Base-by-base conservation (phyloP, 1,140 invertebrate species). In the Globodera rostochiensis region DNA sequence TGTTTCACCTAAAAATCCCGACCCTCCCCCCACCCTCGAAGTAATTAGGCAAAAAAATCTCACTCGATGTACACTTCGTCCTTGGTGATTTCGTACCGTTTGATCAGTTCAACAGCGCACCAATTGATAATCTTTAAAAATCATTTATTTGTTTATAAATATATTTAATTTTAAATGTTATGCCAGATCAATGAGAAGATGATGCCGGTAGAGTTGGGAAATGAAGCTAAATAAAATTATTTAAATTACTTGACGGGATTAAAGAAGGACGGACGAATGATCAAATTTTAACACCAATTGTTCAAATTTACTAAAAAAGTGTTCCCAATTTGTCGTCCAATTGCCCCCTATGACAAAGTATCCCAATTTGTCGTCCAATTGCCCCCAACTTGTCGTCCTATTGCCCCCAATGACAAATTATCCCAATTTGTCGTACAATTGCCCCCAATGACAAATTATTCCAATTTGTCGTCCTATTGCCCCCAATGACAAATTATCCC, bases 11-110 rank as follows among this genome's bases (percentile, higher is more conserved):
- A 1, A 36, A 36, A 36, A 36, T 36, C 25, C 25, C 25, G 25
- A 36, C 25, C 25, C 25, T 2, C 25, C 25, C 25, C 25, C 25
- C 25, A 0, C 25, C 25, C 25, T 2, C 2, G 25, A 36, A 36
- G 0, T 36, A 36, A 50, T 6, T 50, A 3, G 11, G 6, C 50
- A n/a, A 49, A 11, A 77, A 7, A 60, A 13, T 71, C 64, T 66
- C 70, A 78, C 81, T 82, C 81, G 19, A 82, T 81, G 47, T 82
- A 82, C 47, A 81, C 81, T 21, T 82, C 81, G 49, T 82, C 81
- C 11, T 57, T 47, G 45, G 78, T 82, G 5, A 36, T 46, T 45
- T 82, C 80, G 49, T 70, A 82, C 21, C 81, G 21, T 66, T 82
- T 83, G 45, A 82, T 53, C 11, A 82, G 69, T 47, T 82, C 81